Evolutionary conservation across 2,797 vertebrate genomes (phyloP), one percentile per base, ranked within the genome.

Genomic region (Pseudotriccus pelzelni): DNA sequence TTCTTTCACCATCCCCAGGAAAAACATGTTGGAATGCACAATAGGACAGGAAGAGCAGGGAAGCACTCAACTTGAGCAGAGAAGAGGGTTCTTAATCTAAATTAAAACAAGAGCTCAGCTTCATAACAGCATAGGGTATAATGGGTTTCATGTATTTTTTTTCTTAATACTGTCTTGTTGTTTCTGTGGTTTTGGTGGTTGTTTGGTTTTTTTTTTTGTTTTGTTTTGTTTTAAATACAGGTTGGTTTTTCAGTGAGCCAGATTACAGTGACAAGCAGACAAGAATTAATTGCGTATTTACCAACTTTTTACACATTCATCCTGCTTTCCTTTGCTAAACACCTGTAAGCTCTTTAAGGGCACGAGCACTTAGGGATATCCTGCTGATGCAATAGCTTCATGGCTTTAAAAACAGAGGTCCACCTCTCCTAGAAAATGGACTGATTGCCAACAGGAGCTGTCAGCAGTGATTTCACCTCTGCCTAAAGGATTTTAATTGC

Each of bases 361-460:
- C 20, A 52, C 3, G 80, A 94, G 93, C 83, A 91, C 87, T 91
- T 93, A 53, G 49, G 94, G 87, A 82, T n/a, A 64, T 63, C 76
- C 79, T 93, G 91, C 94, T 88, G 93, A 79, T 82, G 91, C 73
- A 74, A 82, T 49, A 87, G 74, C 64, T 94, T 90, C 95, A 91
- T 88, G 91, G 95, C 94, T 97, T 97, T 88, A 86, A 81, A 93
- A 95, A 85, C 73, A 50, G 84, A 93, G 78, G 78, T 84, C 69
- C 90, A 75, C 39, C 56, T 92, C 75, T 69, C 67, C 70, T 53
- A 62, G 81, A 55, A 87, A 81, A 88, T 3, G 55, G 70, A 88
- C 91, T 59, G 89, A 84, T 66, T 91, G 74, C 89, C 60, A 78
- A 78, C 74, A 64, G 76, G 69, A 89, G 70, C 80, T 87, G 89